Evolutionary conservation across 2,797 vertebrate genomes (phyloP), one percentile per base, ranked within the genome.

Genomic region (Pangasius macronema): DNA sequence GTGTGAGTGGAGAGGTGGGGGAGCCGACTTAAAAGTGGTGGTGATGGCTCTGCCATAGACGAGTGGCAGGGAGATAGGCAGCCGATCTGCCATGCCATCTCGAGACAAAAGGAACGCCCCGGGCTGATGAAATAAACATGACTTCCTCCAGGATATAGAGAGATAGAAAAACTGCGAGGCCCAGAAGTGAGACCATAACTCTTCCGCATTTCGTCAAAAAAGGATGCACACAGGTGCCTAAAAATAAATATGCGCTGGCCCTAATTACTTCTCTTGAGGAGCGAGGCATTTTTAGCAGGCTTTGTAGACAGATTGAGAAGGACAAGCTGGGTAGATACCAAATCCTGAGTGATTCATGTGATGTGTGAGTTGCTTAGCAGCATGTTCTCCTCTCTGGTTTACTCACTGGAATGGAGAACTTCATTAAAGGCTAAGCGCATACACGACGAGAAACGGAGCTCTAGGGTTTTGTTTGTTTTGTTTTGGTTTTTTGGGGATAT

Each of bases 111-210:
- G 94, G 91, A 91, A 91, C 94, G 84, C 92, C 93, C 91, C 89
- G 91, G 93, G 92, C 92, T 94, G 93, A 95, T 95, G 93, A 95
- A 95, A 95, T 95, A 95, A 94, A 95, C 94, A 95, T 94, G 90
- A 90, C 91, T 92, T 93, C 93, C 93, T 93, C 92, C 89, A 91
- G 93, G 92, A 95, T 93, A 93, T 91, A 91, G 90, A 94, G 88
- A 93, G 90, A 92, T 88, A 76, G 91, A 87, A 61, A 30, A 82
- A 81, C 16, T 3, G 33, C 9, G 9, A 53, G 81, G 79, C 83
- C 81, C 65, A 82, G 61, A 70, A 68, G 76, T 57, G 73, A 81
- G 53, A 84, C 65, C 61, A 22, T 53, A 72, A 63, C 80, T 81
- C 86, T 68, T 79, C 49, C 3, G 16, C 57, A 30, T 77, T 65